Base-by-base conservation (phyloP, 2,888 invertebrate genomes). In the Hypselothyrea guttata region DNA sequence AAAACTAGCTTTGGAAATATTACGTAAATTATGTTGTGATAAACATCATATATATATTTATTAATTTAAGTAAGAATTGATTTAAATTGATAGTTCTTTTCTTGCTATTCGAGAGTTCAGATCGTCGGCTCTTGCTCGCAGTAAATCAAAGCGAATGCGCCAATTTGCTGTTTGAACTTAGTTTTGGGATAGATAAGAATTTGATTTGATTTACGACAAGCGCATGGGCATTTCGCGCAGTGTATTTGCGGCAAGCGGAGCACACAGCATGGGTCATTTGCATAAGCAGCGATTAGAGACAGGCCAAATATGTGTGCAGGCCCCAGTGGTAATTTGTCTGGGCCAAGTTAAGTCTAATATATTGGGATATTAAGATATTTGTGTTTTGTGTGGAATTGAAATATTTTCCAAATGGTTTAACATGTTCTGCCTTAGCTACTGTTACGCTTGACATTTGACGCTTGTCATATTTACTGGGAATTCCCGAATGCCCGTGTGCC, bases 261-360 rank as follows among this genome's bases (percentile, higher is more conserved):
- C n/a, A 4, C 12, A 12, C 12, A 7, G n/a, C 12, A 12, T 12
- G 5, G 12, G 1, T 0, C 47, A 61, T 55, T 48, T 54, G 31
- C 63, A 64, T 64, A 66, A 64, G 66, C 31, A 33, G 63, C 46
- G 63, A 47, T 63, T 49, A 54, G 48, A 44, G 45, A 8, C 34
- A 11, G 18, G 13, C 7, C 16, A 44, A 16, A 30, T 16, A 28
- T 31, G 27, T 46, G 57, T 4, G 22, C 1, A 22, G 22, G 22
- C 22, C 22, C 22, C 22, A 22, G 22, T 22, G 22, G 38, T 40
- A 55, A 64, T 55, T 62, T 64, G 42, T 55, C 44, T 11, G 37
- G 13, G 46, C 30, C 44, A 46, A 27, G 35, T 46, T 71, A 48
- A 67, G 67, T 53, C 67, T 58, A 31, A 72, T 53, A 54, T 51